phyloP scores from a whole-genome alignment of 2,797 vertebrate species.

The Anas georgica region DNA sequence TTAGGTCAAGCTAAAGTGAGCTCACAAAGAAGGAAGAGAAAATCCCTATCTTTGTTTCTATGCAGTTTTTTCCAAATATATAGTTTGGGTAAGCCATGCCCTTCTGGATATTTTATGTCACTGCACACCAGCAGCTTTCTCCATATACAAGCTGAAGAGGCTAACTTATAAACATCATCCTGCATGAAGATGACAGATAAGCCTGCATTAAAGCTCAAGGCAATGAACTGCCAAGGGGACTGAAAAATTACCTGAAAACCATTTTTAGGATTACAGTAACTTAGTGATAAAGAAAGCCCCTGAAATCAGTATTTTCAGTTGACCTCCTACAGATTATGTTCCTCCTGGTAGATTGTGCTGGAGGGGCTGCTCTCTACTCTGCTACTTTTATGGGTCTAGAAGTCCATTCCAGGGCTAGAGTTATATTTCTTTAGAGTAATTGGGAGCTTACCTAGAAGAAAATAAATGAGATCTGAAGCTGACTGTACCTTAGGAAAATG shows the following conservation, averaged over 20 bases:
- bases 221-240: not conserved
- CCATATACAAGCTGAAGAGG: not conserved
- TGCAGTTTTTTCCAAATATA: not conserved
- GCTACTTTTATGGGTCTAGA: not conserved
- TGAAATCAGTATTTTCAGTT: slow-evolving; percentile 11
- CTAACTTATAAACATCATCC: not conserved
- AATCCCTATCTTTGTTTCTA: not conserved
- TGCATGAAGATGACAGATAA: not conserved
- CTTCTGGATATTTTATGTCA: not conserved
- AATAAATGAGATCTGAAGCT: not conserved
- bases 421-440: not conserved
- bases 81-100: not conserved
- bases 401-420: not conserved
- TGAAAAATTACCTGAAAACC: not conserved
- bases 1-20: slow-evolving; percentile 54
- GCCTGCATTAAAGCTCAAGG: not conserved
- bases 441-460: not conserved
- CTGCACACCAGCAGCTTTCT: not conserved
- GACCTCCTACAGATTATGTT: not conserved
- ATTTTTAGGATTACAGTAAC: slow-evolving; percentile 13
- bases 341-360: not conserved
- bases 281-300: not conserved
- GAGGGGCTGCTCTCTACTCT: not conserved
- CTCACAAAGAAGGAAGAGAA: not conserved
- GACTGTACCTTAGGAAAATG: not conserved